A percentile compares a stretch with the other conserved stretches of the same genome.
These are phyloP conservation scores for Neotoma lepida DNA, from an alignment of 2,113 vertebrate species.

Conservation along the genomic window DNA sequence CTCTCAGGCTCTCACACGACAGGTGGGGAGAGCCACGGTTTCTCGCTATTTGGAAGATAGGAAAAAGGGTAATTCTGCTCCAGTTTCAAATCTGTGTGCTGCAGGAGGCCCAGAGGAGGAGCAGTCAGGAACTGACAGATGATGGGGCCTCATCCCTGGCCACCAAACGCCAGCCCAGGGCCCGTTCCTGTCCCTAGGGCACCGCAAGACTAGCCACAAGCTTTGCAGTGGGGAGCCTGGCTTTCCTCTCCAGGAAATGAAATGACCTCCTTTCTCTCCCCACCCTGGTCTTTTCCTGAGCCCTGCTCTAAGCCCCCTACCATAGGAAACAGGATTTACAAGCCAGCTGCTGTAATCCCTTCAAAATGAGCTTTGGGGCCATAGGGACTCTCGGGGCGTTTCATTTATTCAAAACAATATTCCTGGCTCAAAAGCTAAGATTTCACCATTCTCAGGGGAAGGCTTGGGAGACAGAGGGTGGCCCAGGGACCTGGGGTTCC, in stretches of 20 bases:
- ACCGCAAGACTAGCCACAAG: slow-evolving; percentile 49
- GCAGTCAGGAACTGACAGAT: slow-evolving; percentile 19
- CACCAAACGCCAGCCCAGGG: background rate
- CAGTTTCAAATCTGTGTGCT: background rate
- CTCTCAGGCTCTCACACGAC: background rate
- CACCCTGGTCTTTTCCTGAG: slow-evolving; percentile 79
- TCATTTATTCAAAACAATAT: slow-evolving; percentile 73
- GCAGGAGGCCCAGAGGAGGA: background rate
- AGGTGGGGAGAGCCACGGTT: background rate
- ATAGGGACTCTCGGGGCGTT: slow-evolving; percentile 77
- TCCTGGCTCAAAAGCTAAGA: slow-evolving; percentile 40
- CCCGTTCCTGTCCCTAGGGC: slow-evolving; percentile 69
- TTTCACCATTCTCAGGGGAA: slow-evolving; percentile 25
- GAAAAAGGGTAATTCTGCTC: background rate
- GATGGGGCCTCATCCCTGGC: background rate
- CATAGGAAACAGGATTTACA: slow-evolving; percentile 86
- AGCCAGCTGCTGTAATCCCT: slow-evolving; percentile 86
- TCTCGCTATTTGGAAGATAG: background rate
- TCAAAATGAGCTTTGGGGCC: slow-evolving; percentile 86
- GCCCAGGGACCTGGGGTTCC: background rate
- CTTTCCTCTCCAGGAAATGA: slow-evolving; percentile 86
- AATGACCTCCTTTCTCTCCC: slow-evolving; percentile 78
- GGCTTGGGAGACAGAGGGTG: slow-evolving; percentile 37
- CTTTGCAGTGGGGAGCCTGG: slow-evolving; percentile 63
- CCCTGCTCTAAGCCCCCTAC: slow-evolving; percentile 82